phyloP scores from a whole-genome alignment of 2,888 invertebrate genomes.

The Agonopterix arenella region DNA sequence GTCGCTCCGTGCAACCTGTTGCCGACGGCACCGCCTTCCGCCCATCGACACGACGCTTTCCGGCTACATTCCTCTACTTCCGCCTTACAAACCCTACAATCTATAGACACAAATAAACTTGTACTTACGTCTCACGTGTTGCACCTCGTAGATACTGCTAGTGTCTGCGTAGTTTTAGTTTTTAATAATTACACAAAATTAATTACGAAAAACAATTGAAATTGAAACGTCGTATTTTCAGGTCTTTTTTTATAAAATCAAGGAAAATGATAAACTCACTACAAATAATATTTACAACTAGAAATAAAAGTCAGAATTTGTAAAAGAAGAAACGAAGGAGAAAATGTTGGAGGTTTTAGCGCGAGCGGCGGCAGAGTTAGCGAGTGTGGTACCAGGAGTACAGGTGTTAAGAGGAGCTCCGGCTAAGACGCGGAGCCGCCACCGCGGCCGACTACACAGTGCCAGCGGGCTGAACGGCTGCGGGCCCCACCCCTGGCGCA shows the following conservation, averaged over 20 bases:
- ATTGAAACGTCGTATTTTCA: slow-evolving; percentile 17
- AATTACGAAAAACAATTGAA: slow-evolving; percentile 45
- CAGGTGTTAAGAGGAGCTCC: slow-evolving; percentile 16
- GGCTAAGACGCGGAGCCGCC: slow-evolving; percentile 49
- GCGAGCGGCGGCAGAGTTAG: slow-evolving; percentile 64
- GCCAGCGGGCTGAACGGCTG: slow-evolving; percentile 58
- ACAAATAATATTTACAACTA: slow-evolving; percentile 38
- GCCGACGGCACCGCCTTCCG: slow-evolving; percentile 73
- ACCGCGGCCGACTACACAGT: slow-evolving; percentile 69
- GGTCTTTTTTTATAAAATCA: slow-evolving; percentile 26
- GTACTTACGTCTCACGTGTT: slow-evolving; percentile 26
- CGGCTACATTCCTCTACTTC: slow-evolving; percentile 11
- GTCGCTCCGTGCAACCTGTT: slow-evolving; percentile 63
- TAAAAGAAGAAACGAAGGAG: slow-evolving; percentile 50
- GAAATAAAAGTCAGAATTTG: slow-evolving; percentile 31
- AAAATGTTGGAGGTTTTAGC: slow-evolving; percentile 34
- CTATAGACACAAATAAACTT: background rate
- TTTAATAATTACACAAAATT: slow-evolving; percentile 43
- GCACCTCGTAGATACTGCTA: background rate
- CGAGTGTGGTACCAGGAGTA: slow-evolving; percentile 31
- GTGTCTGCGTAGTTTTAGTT: slow-evolving; percentile 17
- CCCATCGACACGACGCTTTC: slow-evolving; percentile 46
- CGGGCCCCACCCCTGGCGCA: slow-evolving; percentile 72
- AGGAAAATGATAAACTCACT: slow-evolving; percentile 43
- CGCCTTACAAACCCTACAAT: slow-evolving; percentile 1